These are phyloP conservation scores for Lacerta agilis DNA, from an alignment of 2,797 vertebrate genomes.

Conservation along the genomic window DNA sequence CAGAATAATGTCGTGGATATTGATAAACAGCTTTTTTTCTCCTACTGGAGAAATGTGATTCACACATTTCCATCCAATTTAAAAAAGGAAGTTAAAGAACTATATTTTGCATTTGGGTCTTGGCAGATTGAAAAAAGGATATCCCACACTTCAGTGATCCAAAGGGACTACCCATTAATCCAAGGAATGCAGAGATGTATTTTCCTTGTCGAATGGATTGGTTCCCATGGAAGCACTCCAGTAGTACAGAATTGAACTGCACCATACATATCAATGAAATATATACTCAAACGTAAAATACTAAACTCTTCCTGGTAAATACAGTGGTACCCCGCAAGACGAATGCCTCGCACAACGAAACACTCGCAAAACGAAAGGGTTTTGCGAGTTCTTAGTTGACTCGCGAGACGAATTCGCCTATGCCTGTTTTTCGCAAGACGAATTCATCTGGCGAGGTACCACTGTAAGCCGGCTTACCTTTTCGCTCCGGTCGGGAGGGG, in stretches of 20 bases:
- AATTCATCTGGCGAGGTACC: too few relatives aligned
- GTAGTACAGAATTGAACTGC: not conserved
- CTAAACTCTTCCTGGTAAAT: not conserved
- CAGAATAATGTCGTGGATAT: not conserved
- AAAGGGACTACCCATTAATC: not conserved
- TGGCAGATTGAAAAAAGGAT: not conserved
- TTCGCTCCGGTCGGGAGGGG: too few relatives aligned
- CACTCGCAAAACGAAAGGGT: too few relatives aligned
- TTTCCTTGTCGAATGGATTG: not conserved
- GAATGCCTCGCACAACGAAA: too few relatives aligned
- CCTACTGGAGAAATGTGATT: not conserved
- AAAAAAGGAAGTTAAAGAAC: not conserved
- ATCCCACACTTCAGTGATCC: not conserved
- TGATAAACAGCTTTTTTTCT: not conserved
- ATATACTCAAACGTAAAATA: conserved; percentile 2
- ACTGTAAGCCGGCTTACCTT: too few relatives aligned
- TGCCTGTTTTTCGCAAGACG: too few relatives aligned
- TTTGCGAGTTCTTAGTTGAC: too few relatives aligned
- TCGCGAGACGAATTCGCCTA: too few relatives aligned
- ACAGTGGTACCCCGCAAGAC: too few relatives aligned
- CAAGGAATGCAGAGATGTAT: not conserved
- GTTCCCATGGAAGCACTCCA: conserved; percentile 6
- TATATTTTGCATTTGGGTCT: not conserved
- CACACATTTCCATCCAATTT: not conserved
- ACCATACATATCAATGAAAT: not conserved